phyloP scores from a whole-genome alignment of 2,888 invertebrate genomes.

The Microplitis manilae region DNA sequence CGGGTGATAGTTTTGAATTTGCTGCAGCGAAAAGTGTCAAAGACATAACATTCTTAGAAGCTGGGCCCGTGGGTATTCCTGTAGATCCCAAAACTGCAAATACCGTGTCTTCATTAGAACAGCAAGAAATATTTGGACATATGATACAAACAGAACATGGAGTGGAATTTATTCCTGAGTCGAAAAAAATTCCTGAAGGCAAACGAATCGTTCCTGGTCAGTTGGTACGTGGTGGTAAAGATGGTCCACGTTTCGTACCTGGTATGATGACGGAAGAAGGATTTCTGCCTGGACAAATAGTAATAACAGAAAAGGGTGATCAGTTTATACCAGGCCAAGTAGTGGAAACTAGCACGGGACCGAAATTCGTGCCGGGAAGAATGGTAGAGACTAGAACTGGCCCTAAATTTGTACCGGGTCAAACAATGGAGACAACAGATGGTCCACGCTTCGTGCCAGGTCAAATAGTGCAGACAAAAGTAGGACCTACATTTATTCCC shows the following conservation, averaged over 20 bases:
- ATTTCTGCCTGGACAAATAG: conserved; percentile 81
- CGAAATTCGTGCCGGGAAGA: conserved; percentile 85
- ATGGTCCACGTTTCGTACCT: conserved; percentile 79
- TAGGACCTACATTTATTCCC: conserved; percentile 84
- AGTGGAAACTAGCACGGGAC: conserved; percentile 79
- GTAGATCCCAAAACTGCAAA: conserved; percentile 74
- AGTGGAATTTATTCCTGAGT: conserved; percentile 79
- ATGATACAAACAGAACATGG: conserved; percentile 79
- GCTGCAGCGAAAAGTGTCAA: conserved; percentile 75
- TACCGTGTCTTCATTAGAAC: conserved; percentile 70
- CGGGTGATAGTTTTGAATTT: conserved; percentile 74
- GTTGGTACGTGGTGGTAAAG: conserved; percentile 76
- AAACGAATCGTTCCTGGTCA: conserved; percentile 78
- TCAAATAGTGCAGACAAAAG: conserved; percentile 82
- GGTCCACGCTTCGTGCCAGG: conserved; percentile 85
- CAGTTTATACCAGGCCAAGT: conserved; percentile 83
- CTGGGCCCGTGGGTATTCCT: conserved; percentile 74
- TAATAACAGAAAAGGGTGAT: conserved; percentile 80
- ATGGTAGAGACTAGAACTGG: conserved; percentile 80
- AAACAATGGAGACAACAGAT: conserved; percentile 81
- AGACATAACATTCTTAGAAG: conserved; percentile 75
- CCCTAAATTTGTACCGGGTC: conserved; percentile 80
- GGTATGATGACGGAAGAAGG: conserved; percentile 80
- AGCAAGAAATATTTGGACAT: conserved; percentile 76
- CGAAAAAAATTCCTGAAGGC: conserved; percentile 73